These are phyloP conservation scores for Epistrophe grossulariae DNA, from an alignment of 2,888 invertebrate genomes.

Conservation along the genomic window DNA sequence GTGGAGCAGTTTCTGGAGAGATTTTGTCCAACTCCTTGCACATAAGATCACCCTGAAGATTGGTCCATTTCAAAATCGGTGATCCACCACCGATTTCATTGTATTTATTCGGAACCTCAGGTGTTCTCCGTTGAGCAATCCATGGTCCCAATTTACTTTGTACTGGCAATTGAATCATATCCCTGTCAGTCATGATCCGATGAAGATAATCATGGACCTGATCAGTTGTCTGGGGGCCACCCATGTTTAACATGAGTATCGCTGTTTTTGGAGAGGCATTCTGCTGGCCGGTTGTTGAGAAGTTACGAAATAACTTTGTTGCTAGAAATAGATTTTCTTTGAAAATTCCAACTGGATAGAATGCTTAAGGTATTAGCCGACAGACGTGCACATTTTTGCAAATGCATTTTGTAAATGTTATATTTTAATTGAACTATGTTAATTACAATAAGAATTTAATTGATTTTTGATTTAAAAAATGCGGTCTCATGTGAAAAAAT, in stretches of 20 bases:
- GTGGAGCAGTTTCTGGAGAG: constrained; percentile 93
- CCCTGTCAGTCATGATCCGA: constrained; percentile 96
- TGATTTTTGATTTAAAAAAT: constrained; percentile 19
- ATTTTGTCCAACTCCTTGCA: constrained; percentile 91
- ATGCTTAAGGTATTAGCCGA: constrained; percentile 9
- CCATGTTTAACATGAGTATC: constrained; percentile 98
- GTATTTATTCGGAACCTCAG: constrained; percentile 95
- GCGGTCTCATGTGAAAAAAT: constrained; percentile 43
- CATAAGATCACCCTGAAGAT: constrained; percentile 92
- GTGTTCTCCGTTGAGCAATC: constrained; percentile 94
- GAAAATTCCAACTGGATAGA: not conserved
- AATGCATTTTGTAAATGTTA: constrained; percentile 46
- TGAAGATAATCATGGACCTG: constrained; percentile 95
- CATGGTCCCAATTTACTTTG: constrained; percentile 94
- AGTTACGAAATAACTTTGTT: constrained; percentile 51
- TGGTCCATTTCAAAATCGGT: constrained; percentile 97
- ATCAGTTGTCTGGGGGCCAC: constrained; percentile 92
- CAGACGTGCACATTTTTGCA: constrained; percentile 41
- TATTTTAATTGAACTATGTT: not conserved
- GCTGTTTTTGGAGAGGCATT: constrained; percentile 89
- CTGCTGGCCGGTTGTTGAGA: constrained; percentile 78
- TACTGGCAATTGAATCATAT: constrained; percentile 97
- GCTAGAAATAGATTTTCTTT: constrained; percentile 20
- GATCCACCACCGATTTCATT: constrained; percentile 97
- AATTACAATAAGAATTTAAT: not conserved